Base-by-base conservation (phyloP, 2,888 invertebrate genomes). In the Tetheella fluctuosa region DNA sequence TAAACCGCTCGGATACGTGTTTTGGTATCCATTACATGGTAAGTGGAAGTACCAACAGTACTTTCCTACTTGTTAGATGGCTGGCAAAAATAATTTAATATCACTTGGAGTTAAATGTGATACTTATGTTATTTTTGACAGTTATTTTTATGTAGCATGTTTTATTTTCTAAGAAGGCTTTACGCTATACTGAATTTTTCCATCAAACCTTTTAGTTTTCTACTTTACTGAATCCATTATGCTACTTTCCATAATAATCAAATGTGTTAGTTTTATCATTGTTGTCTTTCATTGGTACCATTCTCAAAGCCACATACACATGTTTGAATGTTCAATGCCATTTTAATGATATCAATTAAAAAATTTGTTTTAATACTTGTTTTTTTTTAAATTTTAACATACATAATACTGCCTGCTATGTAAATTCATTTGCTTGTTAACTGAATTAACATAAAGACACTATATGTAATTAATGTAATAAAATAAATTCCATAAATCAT, bases 21-120 rank as follows among this genome's bases (percentile, higher is more conserved):
- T 81, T 89, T 89, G 88, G 80, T 90, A 88, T 84, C 86, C 83
- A 81, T 83, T 81, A 83, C 79, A 91, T 92, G 93, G 93, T 93
- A 93, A 93, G 92, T 93, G 91, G 85, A 87, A 85, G 92, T 92
- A 91, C 90, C 65, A 64, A 62, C 70, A 73, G 91, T 93, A 90
- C 91, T 86, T 89, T 90, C 90, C 85, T 85, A 73, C 74, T 77
- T 79, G 67, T 66, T 74, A 76, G 80, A 78, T 79, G 82, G 71
- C 80, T 82, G 79, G 69, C 77, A 83, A 79, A 79, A 82, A 79
- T 76, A 78, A 76, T 65, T 4, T 30, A 20, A 58, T 52, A 34
- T 48, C 28, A 30, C 20, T 23, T 48, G 1, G 1, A n/a, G n/a
- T 34, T 25, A 4, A 15, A 59, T 39, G 7, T 34, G 56, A 17